Evolutionary conservation across 2,797 vertebrate genomes (phyloP).

Genomic region (Danio choprae): DNA sequence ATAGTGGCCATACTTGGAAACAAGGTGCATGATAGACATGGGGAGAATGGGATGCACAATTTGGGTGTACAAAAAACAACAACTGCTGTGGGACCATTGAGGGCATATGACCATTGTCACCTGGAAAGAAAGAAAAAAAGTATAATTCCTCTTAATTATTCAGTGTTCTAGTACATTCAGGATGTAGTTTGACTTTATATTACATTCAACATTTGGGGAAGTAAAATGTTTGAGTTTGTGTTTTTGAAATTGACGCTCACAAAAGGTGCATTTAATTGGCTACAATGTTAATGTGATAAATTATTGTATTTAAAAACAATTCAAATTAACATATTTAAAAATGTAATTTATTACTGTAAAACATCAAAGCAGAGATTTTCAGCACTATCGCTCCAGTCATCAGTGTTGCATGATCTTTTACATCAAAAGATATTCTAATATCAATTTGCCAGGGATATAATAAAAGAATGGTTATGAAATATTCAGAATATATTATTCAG

Average conservation of each 20-base stretch:
- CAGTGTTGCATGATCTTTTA: background rate
- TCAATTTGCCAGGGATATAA: background rate
- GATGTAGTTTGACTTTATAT: too few species aligned
- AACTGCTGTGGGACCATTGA: background rate
- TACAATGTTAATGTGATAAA: too few species aligned
- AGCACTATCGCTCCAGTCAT: background rate
- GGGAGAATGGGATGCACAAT: slow-evolving; percentile 68
- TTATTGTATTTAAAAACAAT: background rate
- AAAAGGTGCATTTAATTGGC: too few species aligned
- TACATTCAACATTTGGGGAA: background rate
- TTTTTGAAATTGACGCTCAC: too few species aligned
- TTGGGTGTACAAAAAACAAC: slow-evolving; percentile 41
- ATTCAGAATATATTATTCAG: background rate
- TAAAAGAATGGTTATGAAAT: background rate
- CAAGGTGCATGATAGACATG: slow-evolving; percentile 74
- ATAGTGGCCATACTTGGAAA: slow-evolving; percentile 93
- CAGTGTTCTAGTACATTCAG: background rate
- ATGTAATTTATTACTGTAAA: background rate
- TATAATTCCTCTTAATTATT: background rate
- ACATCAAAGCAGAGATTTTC: background rate
- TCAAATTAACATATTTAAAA: background rate
- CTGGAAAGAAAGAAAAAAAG: background rate
- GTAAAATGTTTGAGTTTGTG: background rate
- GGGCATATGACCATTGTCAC: slow-evolving; percentile 15
- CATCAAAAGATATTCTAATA: too few species aligned